A percentile compares a stretch with the other conserved stretches of the same genome.
phyloP scores from a whole-genome alignment of 2,113 vertebrate genomes.

The Andinoacara biseriatus region DNA sequence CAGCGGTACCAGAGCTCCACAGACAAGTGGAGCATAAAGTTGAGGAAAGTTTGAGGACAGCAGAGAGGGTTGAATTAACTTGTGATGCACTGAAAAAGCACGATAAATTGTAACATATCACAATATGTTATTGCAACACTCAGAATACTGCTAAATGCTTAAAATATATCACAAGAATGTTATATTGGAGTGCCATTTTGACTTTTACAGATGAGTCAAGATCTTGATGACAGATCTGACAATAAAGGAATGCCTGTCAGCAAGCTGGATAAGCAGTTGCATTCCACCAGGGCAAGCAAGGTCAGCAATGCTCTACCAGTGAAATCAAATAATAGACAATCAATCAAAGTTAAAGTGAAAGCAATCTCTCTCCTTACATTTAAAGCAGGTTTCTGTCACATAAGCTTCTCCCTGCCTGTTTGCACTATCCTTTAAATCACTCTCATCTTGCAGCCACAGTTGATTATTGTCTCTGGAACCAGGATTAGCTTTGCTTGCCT shows the following conservation, averaged over 20 bases:
- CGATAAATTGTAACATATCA: not conserved
- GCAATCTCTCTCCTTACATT: not conserved
- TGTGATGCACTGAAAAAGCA: not conserved
- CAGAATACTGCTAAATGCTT: no score
- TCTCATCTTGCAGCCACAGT: rapidly evolving
- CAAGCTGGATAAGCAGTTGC: no score
- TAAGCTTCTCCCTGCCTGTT: not conserved
- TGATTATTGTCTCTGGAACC: not conserved
- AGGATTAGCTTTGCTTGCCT: not conserved
- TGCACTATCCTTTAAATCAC: not conserved
- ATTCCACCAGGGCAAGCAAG: not conserved
- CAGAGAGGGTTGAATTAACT: no score
- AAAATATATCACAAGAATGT: no score
- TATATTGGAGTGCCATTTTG: no score
- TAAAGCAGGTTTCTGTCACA: not conserved
- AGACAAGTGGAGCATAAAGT: no score
- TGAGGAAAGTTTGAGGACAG: no score
- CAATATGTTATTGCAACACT: not conserved
- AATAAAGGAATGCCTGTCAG: no score
- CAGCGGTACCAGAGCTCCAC: no score
- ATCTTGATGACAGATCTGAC: no score
- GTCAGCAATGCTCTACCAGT: not conserved
- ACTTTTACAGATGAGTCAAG: no score
- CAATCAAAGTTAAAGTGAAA: not conserved
- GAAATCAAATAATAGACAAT: not conserved